Conservation (phyloP, 2,113 vertebrate species). For the Miniopterus natalensis region DNA sequence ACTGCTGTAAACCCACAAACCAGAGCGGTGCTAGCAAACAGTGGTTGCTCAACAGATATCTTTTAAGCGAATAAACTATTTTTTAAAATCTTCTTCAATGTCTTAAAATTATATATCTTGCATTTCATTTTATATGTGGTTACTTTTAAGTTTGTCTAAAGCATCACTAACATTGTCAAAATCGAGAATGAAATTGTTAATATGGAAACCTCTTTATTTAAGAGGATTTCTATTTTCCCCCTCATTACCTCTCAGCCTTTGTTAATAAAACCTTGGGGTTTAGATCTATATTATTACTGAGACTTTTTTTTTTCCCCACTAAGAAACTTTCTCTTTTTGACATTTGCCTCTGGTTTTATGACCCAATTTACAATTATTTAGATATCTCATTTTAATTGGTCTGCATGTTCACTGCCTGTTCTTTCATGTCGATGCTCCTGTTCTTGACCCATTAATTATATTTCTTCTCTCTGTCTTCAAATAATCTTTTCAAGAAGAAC, state of each 20-base stretch:
- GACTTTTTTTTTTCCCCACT: neutral
- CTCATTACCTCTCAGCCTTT: conserved; percentile 2
- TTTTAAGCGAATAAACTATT: neutral
- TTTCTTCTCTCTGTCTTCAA: conserved; percentile 40
- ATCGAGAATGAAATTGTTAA: neutral
- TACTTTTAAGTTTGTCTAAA: neutral
- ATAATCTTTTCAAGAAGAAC: conserved; percentile 55
- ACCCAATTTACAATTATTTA: conserved; percentile 46
- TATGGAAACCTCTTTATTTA: neutral
- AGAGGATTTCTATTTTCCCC: neutral
- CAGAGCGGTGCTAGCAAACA: neutral
- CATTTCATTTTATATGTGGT: neutral
- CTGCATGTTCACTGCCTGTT: conserved; percentile 34
- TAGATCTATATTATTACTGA: neutral
- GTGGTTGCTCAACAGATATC: neutral
- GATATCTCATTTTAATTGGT: conserved; percentile 49
- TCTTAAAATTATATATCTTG: conserved; percentile 34
- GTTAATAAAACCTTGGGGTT: conserved; percentile 22
- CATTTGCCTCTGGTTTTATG: conserved; percentile 47
- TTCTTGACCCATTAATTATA: conserved; percentile 41
- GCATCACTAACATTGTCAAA: neutral
- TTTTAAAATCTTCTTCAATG: neutral
- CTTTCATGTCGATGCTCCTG: neutral
- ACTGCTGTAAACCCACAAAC: neutral
- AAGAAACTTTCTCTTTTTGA: conserved; percentile 10